Conservation (phyloP, 2,113 vertebrate genomes). For the Dunckerocampus dactyliophorus region DNA sequence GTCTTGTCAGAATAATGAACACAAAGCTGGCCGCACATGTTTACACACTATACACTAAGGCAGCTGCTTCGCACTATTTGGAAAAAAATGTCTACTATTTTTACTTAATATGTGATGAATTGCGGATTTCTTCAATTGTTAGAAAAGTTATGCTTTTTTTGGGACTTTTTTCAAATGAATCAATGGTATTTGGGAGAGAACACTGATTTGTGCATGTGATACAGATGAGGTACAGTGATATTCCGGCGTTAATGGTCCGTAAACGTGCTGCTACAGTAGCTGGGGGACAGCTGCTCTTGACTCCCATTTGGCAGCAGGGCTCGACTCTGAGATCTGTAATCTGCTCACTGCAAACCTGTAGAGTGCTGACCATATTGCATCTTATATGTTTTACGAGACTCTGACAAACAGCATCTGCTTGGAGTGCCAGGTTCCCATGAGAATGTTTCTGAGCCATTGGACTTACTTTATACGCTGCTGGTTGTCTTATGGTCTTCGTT, state of each 20-base stretch:
- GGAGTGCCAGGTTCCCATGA: conserved; percentile 53
- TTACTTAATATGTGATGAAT: too few relatives aligned
- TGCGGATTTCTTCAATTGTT: too few relatives aligned
- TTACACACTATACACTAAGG: too few relatives aligned
- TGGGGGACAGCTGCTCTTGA: conserved; percentile 40
- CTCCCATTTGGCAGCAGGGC: conserved; percentile 35
- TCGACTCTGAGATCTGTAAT: conserved; percentile 39
- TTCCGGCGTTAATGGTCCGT: neutral
- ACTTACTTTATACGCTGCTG: conserved; percentile 47
- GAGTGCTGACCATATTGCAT: conserved; percentile 49
- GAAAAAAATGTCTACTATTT: too few relatives aligned
- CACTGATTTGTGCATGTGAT: neutral
- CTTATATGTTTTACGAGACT: conserved; percentile 38
- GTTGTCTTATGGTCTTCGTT: conserved; percentile 46
- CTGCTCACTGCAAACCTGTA: conserved; percentile 53
- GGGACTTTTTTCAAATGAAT: too few relatives aligned
- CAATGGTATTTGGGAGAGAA: neutral
- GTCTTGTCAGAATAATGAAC: too few relatives aligned
- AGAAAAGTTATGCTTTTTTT: too few relatives aligned
- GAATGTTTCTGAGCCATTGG: conserved; percentile 47
- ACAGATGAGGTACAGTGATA: neutral
- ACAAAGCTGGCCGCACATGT: too few relatives aligned
- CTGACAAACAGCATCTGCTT: conserved; percentile 54
- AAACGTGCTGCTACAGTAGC: neutral
- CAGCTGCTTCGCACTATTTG: too few relatives aligned